phyloP scores from a whole-genome alignment of 2,797 vertebrate genomes.

The Enteromius trimaculatus region DNA sequence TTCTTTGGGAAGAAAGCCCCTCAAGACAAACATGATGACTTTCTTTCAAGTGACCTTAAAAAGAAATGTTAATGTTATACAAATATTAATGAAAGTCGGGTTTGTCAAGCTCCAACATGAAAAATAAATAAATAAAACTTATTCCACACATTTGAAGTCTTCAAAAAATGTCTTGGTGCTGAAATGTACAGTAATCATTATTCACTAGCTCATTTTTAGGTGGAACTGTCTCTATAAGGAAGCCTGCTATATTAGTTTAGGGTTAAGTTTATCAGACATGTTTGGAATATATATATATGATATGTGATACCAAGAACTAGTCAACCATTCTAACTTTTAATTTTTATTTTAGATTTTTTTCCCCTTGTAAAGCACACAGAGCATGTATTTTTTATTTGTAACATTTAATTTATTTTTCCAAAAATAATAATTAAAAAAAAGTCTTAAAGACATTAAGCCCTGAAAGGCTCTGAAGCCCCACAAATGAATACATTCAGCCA shows the following conservation, averaged over 20 bases:
- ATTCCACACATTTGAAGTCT: not conserved
- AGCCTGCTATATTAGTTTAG: not conserved
- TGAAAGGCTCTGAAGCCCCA: slow-evolving; percentile 8
- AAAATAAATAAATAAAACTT: not conserved
- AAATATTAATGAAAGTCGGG: not conserved
- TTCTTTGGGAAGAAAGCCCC: not conserved
- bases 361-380: not conserved
- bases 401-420: slow-evolving; percentile 10
- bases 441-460: not conserved
- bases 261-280: too few species aligned
- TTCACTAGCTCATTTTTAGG: not conserved
- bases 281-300: not conserved
- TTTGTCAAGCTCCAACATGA: not conserved
- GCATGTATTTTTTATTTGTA: not conserved
- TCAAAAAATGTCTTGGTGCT: not conserved
- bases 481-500: slow-evolving; percentile 2
- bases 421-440: slow-evolving; percentile 4
- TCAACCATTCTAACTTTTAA: not conserved
- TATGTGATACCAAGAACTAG: too few species aligned
- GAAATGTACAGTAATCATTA: not conserved
- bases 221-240: not conserved
- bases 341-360: not conserved
- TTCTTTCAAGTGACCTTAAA: not conserved
- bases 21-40: not conserved
- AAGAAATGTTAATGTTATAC: not conserved